A percentile compares a stretch with the other conserved stretches of the same genome.
These are phyloP conservation scores for Thecocarcelia acutangulata DNA, from an alignment of 2,888 invertebrate genomes.

Conservation along the genomic window DNA sequence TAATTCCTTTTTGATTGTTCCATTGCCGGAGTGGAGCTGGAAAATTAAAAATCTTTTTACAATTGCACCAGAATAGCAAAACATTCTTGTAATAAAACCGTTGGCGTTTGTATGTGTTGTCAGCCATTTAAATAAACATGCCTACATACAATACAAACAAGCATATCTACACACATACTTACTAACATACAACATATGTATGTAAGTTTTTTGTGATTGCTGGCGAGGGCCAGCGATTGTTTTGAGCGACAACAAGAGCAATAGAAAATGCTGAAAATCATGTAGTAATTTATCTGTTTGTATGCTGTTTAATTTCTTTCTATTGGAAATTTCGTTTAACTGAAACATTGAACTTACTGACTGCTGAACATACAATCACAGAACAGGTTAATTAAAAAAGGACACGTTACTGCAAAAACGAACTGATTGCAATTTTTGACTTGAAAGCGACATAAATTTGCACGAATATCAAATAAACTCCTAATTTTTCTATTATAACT, in stretches of 20 bases:
- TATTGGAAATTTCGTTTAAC: constrained; percentile 23
- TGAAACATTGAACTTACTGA: neutral
- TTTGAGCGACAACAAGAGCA: neutral
- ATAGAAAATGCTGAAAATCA: constrained; percentile 1
- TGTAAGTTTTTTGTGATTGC: constrained; percentile 35
- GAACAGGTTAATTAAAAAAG: constrained; percentile 5
- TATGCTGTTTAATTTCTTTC: neutral
- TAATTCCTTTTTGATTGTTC: constrained; percentile 57
- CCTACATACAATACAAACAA: no score
- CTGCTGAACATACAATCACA: neutral
- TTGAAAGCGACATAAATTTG: neutral
- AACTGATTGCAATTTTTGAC: neutral
- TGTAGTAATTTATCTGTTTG: constrained; percentile 40
- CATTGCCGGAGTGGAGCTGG: neutral
- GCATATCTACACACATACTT: no score
- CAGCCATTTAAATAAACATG: neutral
- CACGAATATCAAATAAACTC: no score
- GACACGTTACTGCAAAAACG: constrained; percentile 4
- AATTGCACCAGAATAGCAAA: neutral
- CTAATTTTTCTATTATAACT: no score
- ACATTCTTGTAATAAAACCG: constrained; percentile 11
- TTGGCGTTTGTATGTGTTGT: neutral
- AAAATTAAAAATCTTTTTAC: constrained; percentile 24
- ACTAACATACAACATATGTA: constrained; percentile 4
- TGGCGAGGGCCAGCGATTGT: neutral